Conservation (phyloP, 1,140 invertebrate species). For the Cherax destructor region DNA sequence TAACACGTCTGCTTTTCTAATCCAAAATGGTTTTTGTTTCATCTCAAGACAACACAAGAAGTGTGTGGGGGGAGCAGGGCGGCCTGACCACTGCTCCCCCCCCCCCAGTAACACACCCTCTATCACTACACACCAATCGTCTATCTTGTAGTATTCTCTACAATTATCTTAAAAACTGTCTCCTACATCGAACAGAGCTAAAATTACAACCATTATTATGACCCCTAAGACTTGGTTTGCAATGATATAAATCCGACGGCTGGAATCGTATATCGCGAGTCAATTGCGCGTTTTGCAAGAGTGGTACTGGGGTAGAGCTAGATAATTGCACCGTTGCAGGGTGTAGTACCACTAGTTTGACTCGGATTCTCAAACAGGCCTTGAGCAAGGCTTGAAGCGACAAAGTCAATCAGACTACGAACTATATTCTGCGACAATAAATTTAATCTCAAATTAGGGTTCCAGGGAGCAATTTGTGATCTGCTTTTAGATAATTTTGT, state of each 20-base stretch:
- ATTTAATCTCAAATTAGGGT: conserved; percentile 49
- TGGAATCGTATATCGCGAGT: conserved; percentile 31
- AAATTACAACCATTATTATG: conserved; percentile 54
- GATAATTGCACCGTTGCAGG: conserved; percentile 46
- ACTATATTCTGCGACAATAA: conserved; percentile 61
- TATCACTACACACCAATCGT: conserved; percentile 7
- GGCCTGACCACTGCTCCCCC: background rate
- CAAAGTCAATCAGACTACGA: conserved; percentile 54
- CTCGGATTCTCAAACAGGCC: conserved; percentile 29
- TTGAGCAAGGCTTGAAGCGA: conserved; percentile 54
- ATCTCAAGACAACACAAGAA: no score
- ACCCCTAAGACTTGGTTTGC: conserved; percentile 48
- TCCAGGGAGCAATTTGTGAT: conserved; percentile 28
- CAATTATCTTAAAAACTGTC: conserved; percentile 58
- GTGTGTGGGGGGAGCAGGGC: no score
- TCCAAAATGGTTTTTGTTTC: no score
- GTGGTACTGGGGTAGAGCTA: conserved; percentile 23
- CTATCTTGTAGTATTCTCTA: conserved; percentile 25
- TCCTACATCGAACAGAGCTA: conserved; percentile 31
- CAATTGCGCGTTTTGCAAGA: conserved; percentile 27
- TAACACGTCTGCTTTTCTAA: no score
- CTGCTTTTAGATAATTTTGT: conserved; percentile 31
- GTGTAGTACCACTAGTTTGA: conserved; percentile 13
- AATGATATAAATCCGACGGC: conserved; percentile 51
- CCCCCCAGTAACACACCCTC: background rate